phyloP scores from a whole-genome alignment of 2,888 invertebrate genomes.

The Leptura quadrifasciata region DNA sequence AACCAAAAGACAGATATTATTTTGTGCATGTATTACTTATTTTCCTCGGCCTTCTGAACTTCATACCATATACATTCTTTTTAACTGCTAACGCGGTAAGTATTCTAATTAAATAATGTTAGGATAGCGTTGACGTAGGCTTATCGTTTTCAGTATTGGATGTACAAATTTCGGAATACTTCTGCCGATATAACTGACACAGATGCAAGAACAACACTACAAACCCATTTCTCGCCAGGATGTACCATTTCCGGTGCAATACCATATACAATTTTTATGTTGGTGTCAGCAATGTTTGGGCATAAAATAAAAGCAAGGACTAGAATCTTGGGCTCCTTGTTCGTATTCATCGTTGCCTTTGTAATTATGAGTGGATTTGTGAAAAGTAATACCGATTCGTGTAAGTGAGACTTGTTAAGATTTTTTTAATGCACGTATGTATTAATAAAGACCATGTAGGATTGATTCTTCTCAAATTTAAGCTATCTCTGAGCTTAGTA shows the following conservation, averaged over 20 bases:
- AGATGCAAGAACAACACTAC: conserved; percentile 51
- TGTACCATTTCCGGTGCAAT: conserved; percentile 47
- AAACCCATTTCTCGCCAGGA: conserved; percentile 55
- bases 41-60: conserved; percentile 53
- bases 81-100: conserved; percentile 57
- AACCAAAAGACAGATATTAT: conserved; percentile 48
- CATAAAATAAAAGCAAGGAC: conserved; percentile 48
- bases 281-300: conserved; percentile 46
- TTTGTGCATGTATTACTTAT: conserved; percentile 50
- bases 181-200: conserved; percentile 46
- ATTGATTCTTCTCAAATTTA: too few relatives aligned
- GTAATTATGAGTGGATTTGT: not conserved
- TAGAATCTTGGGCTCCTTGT: not conserved
- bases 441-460: too few relatives aligned
- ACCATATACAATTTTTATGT: conserved; percentile 49
- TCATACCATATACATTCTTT: conserved; percentile 55
- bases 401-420: too few relatives aligned
- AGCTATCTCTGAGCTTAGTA: too few relatives aligned
- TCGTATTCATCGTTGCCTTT: not conserved
- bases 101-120: conserved; percentile 14
- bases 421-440: too few relatives aligned
- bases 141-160: conserved; percentile 49
- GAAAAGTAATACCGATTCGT: not conserved
- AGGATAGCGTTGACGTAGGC: not conserved
- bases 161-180: conserved; percentile 51